Base-by-base conservation (phyloP, 2,113 vertebrate species). In the Urocynchramus pylzowi region DNA sequence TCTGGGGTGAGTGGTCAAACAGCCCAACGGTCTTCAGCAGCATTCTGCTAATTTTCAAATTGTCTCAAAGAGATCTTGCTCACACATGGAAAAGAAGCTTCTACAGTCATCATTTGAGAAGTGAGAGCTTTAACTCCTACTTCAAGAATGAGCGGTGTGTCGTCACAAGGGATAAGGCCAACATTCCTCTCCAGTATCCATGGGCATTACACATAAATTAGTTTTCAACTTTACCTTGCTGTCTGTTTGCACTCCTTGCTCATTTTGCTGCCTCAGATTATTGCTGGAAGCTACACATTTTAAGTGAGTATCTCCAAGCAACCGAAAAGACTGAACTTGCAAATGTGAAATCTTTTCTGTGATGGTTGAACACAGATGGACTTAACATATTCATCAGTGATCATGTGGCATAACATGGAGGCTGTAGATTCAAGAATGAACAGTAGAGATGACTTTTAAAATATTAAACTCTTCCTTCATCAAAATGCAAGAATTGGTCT, bases 141-240 rank as follows among this genome's bases (percentile, higher is more conserved):
- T 54, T 80, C 69, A 86, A 54, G 50, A 89, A 63, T 1, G 4
- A 65, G 10, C 26, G 8, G 9, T 57, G 3, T 28, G 11, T 41
- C 44, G 37, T 52, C 4, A 1, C 0, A 0, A 44, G 24, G 1
- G 35, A 69, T 28, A 56, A 24, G 18, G 22, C 11, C 16, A 85
- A 67, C 2, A n/a, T 35, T 85, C n/a, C 6, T 68, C 13, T 45
- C 28, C 50, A 47, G 24, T 16, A 50, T 22, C 7, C 28, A 35
- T 17, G 8, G 11, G 4, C 0, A 1, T 44, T 57, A 64, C 49
- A 63, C 1, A 3, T 37, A 56, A 64, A 76, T 68, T 79, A 54
- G 5, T 53, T 91, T 73, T 74, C 52, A 68, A 11, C 2, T 89
- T 89, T 71, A 33, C 23, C 11, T 23, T 78, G 9, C 27, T 82